phyloP scores from a whole-genome alignment of 1,140 invertebrate genomes.

The Diachasma alloeum region DNA sequence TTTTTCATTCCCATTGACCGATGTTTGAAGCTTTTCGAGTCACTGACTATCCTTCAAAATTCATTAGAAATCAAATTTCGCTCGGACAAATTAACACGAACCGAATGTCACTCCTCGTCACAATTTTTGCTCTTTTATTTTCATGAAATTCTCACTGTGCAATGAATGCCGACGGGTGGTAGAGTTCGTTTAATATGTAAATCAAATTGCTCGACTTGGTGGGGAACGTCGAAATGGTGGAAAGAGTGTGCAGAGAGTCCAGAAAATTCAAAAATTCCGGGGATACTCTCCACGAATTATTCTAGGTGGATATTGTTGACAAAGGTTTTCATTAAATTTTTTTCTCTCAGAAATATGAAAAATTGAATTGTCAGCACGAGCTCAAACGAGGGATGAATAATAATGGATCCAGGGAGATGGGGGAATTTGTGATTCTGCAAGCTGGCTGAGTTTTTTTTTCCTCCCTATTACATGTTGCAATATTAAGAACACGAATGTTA shows the following conservation, averaged over 20 bases:
- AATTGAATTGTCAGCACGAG: no score
- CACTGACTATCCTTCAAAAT: background rate
- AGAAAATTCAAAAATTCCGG: background rate
- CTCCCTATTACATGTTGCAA: no score
- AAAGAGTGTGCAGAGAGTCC: background rate
- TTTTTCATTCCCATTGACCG: background rate
- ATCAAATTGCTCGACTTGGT: conserved; percentile 23
- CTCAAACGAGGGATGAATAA: no score
- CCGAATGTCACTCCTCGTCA: conserved; percentile 7
- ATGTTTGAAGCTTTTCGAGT: background rate
- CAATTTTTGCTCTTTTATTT: conserved; percentile 7
- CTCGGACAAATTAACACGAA: background rate
- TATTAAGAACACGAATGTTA: no score
- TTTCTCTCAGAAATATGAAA: no score
- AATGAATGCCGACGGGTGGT: conserved; percentile 21
- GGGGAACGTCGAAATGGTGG: no score
- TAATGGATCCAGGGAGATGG: no score
- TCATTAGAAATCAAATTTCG: background rate
- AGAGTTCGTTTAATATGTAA: conserved; percentile 34
- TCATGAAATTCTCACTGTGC: background rate
- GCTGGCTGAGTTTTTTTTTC: no score
- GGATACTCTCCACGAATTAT: no score
- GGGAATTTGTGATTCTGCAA: no score
- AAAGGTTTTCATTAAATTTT: no score
- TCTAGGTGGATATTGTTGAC: no score